Evolutionary conservation across 2,113 vertebrate genomes (phyloP), one percentile per base, ranked within the genome.

Genomic region (Synodontis membranacea): DNA sequence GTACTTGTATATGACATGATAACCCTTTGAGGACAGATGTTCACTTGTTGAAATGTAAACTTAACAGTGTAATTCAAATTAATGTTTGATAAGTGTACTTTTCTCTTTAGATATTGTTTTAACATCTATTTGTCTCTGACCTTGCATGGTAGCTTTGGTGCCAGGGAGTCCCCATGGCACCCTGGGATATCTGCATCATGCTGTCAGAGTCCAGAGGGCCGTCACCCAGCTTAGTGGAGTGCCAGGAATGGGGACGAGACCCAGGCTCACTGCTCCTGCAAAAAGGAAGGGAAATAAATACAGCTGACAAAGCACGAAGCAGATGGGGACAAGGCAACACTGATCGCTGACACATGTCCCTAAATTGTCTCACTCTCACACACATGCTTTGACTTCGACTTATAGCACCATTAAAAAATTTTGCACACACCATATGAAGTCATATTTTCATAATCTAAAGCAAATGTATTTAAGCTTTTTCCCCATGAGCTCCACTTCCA

Each of bases 201-300:
- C 96, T 96, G 92, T 93, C 84, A 4, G 89, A 91, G 91, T 96
- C 92, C 5, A 91, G 93, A 6, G 92, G 96, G 92, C 91, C 91
- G 81, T 97, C 97, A 0, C 39, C 89, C 15, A 96, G 89, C 91
- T 96, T 98, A 50, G 94, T 95, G 1, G 96, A 97, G 91, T 99
- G 98, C 98, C 98, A 99, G 28, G 97, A 98, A 91, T 97, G 97
- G 86, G 97, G 97, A 66, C 96, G 96, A 88, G 96, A 93, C 0
- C 92, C 91, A 6, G 94, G 90, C 84, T 97, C 97, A 82, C 94
- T 94, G 90, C 93, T 94, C 93, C 98, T 99, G 70, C 28, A 48
- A 28, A 75, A 48, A 70, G 50, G 23, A 28, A 84, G 28, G 85
- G 17, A 87, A 28, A 68, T 70, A 19, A 64, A 37, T 1, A 85